Percentiles rank a stretch among this genome's conserved stretches.
These are phyloP conservation scores for Neodiprion fabricii DNA, from an alignment of 1,140 invertebrate genomes.

Conservation along the genomic window DNA sequence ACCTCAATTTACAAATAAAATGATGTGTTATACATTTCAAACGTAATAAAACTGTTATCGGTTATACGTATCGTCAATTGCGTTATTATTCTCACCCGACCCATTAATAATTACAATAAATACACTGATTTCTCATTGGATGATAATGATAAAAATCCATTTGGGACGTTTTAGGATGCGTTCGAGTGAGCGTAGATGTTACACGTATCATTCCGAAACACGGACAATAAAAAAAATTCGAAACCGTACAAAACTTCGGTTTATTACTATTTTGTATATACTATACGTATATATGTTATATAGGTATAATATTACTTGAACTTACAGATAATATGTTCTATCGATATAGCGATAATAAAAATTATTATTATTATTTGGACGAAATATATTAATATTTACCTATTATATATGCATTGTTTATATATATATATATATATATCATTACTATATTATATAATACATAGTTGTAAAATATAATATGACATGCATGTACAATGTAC, in stretches of 20 bases:
- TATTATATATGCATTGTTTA: background rate
- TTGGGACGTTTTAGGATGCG: no score
- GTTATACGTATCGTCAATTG: no score
- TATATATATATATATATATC: conserved; percentile 23
- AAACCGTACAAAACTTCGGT: conserved; percentile 44
- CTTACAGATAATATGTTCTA: no score
- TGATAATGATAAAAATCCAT: no score
- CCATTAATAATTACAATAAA: no score
- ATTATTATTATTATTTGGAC: conserved; percentile 33
- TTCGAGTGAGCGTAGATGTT: no score
- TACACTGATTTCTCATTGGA: no score
- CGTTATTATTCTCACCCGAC: no score
- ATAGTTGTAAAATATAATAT: conserved; percentile 3
- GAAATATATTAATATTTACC: conserved; percentile 44
- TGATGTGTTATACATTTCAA: background rate
- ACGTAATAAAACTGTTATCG: background rate
- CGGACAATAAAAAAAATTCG: conserved; percentile 8
- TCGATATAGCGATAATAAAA: no score
- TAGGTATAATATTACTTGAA: no score
- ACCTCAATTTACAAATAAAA: background rate
- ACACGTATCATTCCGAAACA: background rate
- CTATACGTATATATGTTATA: no score
- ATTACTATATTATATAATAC: conserved; percentile 45
- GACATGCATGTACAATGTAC: background rate
- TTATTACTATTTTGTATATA: conserved; percentile 49